Percentiles rank a stretch among this genome's conserved stretches.
Evolutionary conservation across 92 coral and sea anemone genomes (phyloP).

Genomic region (Micromussa lordhowensis): DNA sequence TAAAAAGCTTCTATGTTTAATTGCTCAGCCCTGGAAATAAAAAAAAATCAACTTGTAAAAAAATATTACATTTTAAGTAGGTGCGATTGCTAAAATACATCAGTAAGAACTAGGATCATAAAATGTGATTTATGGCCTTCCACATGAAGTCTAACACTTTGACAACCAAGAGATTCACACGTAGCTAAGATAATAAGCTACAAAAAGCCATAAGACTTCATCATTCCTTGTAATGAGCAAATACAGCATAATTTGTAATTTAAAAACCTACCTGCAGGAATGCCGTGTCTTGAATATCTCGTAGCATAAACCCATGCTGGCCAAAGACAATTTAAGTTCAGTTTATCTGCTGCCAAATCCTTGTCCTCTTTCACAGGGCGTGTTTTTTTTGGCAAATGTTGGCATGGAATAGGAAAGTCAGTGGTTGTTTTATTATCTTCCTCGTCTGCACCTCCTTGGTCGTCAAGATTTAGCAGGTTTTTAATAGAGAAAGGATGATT

Average conservation of each 20-base stretch:
- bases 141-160: slow-evolving; percentile 3
- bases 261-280: slow-evolving; percentile 69
- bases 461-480: slow-evolving; percentile 62
- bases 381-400: slow-evolving; percentile 6
- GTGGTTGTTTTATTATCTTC: slow-evolving; percentile 17
- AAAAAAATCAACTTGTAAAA: neutral
- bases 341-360: neutral
- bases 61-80: slow-evolving; percentile 5
- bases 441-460: slow-evolving; percentile 32
- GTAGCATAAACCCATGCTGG: slow-evolving; percentile 86
- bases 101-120: neutral
- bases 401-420: slow-evolving; percentile 19
- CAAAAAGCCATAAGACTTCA: neutral
- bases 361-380: slow-evolving; percentile 9
- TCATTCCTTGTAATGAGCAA: neutral
- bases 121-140: slow-evolving; percentile 1
- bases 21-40: neutral
- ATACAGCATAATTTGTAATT: neutral
- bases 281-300: slow-evolving; percentile 74
- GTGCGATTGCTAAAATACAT: neutral
- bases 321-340: slow-evolving; percentile 27
- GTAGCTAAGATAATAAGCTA: neutral
- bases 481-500: slow-evolving; percentile 79
- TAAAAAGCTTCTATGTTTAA: neutral
- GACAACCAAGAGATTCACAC: neutral